These are phyloP conservation scores for Timandra comae DNA, from an alignment of 2,888 invertebrate species.

Conservation along the genomic window DNA sequence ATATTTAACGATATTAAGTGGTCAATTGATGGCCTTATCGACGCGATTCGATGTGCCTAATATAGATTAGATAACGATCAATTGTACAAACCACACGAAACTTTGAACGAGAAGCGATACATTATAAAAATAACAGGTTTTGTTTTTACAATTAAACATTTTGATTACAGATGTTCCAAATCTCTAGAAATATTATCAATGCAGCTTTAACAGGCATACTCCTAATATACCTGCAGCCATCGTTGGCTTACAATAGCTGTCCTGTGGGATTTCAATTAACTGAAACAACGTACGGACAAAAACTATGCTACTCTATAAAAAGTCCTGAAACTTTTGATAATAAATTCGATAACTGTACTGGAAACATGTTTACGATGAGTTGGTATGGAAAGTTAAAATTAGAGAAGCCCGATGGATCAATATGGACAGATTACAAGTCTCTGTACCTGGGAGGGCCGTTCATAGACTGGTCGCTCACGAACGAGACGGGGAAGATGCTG, in stretches of 20 bases:
- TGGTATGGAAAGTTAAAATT: slow-evolving; percentile 43
- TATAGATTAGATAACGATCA: slow-evolving; percentile 29
- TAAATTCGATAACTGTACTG: slow-evolving; percentile 51
- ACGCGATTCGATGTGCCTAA: slow-evolving; percentile 20
- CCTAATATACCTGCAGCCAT: slow-evolving; percentile 27
- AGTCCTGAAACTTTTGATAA: slow-evolving; percentile 53
- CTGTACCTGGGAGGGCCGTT: slow-evolving; percentile 62
- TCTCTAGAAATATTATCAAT: slow-evolving; percentile 21
- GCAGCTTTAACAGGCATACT: slow-evolving; percentile 25
- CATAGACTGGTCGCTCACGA: slow-evolving; percentile 54
- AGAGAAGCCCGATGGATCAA: slow-evolving; percentile 30
- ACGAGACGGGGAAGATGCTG: slow-evolving; percentile 39
- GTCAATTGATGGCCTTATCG: slow-evolving; percentile 26
- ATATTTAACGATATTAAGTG: slow-evolving; percentile 35
- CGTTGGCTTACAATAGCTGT: slow-evolving; percentile 35
- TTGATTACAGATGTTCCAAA: slow-evolving; percentile 52
- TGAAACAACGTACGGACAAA: slow-evolving; percentile 25
- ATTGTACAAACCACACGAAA: slow-evolving; percentile 22
- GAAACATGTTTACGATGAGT: slow-evolving; percentile 50
- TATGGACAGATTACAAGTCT: slow-evolving; percentile 65
- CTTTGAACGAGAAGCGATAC: too few species aligned
- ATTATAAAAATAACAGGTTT: too few species aligned
- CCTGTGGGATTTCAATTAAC: slow-evolving; percentile 56
- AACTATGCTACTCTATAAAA: slow-evolving; percentile 40
- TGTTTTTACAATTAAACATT: too few species aligned